These are phyloP conservation scores for Chrysaora quinquecirrha DNA, from an alignment of 30 jellyfish, hydroid and myxozoan species.

Conservation along the genomic window DNA sequence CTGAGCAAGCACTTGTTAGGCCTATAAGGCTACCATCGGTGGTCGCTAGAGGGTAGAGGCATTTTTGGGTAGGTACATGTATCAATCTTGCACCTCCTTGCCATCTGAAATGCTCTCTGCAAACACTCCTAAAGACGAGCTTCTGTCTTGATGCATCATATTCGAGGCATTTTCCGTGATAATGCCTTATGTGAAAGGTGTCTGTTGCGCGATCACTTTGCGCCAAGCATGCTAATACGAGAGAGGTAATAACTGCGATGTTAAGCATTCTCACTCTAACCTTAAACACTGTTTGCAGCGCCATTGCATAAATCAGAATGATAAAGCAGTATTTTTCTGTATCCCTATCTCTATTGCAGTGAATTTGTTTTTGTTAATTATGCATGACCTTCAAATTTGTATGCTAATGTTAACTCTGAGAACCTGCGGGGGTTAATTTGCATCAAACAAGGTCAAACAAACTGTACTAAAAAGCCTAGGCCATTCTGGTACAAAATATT, in stretches of 20 bases:
- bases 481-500: too few species aligned
- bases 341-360: neutral
- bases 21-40: constrained; percentile 30
- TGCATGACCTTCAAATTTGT: too few species aligned
- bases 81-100: constrained; percentile 39
- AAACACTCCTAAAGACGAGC: constrained; percentile 21
- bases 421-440: too few species aligned
- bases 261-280: neutral
- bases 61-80: constrained; percentile 27
- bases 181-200: constrained; percentile 32
- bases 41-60: constrained; percentile 17
- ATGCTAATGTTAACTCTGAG: too few species aligned
- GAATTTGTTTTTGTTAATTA: neutral
- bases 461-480: too few species aligned
- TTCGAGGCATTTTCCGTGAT: constrained; percentile 32
- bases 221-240: neutral
- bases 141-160: constrained; percentile 5
- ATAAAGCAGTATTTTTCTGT: too few species aligned
- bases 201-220: neutral
- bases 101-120: constrained; percentile 57
- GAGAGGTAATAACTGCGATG: neutral
- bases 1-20: constrained; percentile 20
- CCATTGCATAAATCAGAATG: neutral
- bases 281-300: neutral
- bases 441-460: too few species aligned